phyloP scores from a whole-genome alignment of 2,888 invertebrate genomes.

The Pherbina coryleti region DNA sequence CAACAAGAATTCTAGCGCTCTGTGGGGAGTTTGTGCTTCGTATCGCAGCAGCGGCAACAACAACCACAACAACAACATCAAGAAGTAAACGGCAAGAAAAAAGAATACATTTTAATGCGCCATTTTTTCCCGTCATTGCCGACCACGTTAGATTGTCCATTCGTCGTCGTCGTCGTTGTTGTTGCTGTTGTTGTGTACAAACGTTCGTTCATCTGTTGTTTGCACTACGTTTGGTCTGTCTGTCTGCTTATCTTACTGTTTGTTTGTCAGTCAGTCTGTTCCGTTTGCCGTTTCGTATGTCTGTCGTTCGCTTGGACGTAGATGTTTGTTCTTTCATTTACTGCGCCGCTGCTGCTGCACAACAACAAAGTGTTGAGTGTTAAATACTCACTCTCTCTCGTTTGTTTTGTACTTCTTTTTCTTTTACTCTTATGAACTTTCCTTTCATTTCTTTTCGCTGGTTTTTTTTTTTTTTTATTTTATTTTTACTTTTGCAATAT shows the following conservation, averaged over 20 bases:
- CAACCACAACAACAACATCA: neutral
- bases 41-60: neutral
- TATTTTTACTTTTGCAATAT: neutral
- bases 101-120: constrained; percentile 22
- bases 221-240: neutral
- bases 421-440: neutral
- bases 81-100: neutral
- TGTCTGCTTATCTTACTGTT: neutral
- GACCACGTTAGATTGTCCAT: neutral
- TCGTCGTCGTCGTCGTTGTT: neutral
- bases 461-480: neutral
- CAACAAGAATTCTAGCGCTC: neutral
- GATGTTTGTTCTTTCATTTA: neutral
- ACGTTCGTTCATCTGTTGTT: neutral
- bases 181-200: neutral
- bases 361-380: neutral
- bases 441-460: neutral
- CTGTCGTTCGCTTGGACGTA: neutral
- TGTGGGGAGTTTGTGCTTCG: neutral
- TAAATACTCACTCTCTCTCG: neutral
- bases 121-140: constrained; percentile 18
- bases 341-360: neutral
- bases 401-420: neutral
- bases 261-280: neutral
- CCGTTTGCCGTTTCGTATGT: neutral